Percentiles rank a stretch among this genome's conserved stretches.
Evolutionary conservation across 2,797 vertebrate genomes (phyloP).

Genomic region (Dallia pectoralis): DNA sequence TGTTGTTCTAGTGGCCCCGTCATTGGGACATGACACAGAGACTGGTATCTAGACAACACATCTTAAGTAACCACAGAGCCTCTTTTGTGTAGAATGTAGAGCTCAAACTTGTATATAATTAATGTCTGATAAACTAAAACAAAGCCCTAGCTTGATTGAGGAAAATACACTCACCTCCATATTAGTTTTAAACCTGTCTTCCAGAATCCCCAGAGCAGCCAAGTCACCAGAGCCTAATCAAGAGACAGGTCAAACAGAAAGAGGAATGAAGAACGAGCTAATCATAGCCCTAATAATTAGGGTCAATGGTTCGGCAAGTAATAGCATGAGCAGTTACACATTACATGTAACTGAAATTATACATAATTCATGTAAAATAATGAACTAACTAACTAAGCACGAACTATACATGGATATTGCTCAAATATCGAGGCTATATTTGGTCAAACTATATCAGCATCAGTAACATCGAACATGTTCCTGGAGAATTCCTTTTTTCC

Average conservation of each 20-base stretch:
- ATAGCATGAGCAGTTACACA: too few species aligned
- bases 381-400: too few species aligned
- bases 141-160: not conserved
- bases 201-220: constrained; percentile 73
- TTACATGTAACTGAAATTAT: too few species aligned
- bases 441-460: too few species aligned
- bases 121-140: not conserved
- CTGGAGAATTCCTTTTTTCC: too few species aligned
- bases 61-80: not conserved
- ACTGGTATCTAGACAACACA: not conserved
- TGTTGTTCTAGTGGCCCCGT: too few species aligned
- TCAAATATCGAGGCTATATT: too few species aligned
- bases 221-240: constrained; percentile 70
- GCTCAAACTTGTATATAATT: not conserved
- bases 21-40: too few species aligned
- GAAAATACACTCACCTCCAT: constrained; percentile 59
- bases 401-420: too few species aligned
- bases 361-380: too few species aligned
- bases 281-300: not conserved
- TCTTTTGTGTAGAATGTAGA: not conserved
- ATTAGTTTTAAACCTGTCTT: constrained; percentile 65
- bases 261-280: not conserved
- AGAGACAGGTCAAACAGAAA: not conserved
- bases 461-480: too few species aligned
- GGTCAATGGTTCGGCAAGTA: not conserved